Evolutionary conservation across 2,113 vertebrate genomes (phyloP).

Genomic region (Epinephelus lanceolatus): DNA sequence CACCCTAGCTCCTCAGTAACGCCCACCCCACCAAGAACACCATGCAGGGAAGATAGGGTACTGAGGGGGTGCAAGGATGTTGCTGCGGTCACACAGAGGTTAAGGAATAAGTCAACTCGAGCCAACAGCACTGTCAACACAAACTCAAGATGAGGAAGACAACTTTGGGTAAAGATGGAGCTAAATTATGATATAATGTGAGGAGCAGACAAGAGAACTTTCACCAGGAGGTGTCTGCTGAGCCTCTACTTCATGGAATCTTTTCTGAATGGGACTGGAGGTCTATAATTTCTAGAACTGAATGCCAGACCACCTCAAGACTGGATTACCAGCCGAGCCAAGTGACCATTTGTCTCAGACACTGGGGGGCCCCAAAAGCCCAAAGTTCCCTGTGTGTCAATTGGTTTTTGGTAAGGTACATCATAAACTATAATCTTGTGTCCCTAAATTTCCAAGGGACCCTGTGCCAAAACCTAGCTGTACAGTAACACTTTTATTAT

Average conservation of each 20-base stretch:
- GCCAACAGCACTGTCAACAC: background rate
- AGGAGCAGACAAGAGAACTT: background rate
- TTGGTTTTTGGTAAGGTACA: background rate
- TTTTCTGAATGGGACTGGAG: background rate
- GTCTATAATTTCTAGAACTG: background rate
- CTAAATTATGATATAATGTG: background rate
- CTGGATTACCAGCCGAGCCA: background rate
- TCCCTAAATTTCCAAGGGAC: background rate
- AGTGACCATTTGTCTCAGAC: background rate
- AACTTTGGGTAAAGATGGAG: background rate
- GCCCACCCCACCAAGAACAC: conserved; percentile 63
- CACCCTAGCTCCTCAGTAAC: conserved; percentile 56
- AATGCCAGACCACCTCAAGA: background rate
- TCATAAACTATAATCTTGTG: background rate
- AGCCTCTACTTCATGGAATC: background rate
- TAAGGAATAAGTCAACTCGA: conserved; percentile 56
- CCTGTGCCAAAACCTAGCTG: background rate
- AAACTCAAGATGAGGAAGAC: background rate
- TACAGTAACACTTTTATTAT: background rate
- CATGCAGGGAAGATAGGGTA: conserved; percentile 36
- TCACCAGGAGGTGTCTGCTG: background rate
- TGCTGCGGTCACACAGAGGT: conserved; percentile 81
- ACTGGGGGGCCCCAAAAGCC: background rate
- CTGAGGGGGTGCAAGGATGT: conserved; percentile 43
- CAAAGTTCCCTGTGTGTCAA: background rate